phyloP scores from a whole-genome alignment of 2,797 vertebrate genomes.

The Crocodylus rhombifer region DNA sequence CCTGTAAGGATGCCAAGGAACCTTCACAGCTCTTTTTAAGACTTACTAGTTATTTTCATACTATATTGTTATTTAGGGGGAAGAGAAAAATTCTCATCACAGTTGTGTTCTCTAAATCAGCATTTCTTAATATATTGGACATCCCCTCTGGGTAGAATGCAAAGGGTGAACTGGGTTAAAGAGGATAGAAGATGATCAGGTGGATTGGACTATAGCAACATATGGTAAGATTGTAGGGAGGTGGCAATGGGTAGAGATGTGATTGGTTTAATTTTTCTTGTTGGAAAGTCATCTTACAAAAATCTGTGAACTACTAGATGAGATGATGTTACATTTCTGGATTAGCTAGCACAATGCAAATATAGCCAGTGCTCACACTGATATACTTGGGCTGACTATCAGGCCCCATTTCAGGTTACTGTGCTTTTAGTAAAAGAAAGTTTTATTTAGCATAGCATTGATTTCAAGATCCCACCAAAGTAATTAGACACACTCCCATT shows the following conservation, averaged over 20 bases:
- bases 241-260: neutral
- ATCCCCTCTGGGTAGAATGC: neutral
- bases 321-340: neutral
- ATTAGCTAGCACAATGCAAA: neutral
- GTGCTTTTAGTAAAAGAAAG: neutral
- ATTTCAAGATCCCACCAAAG: neutral
- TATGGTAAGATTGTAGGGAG: neutral
- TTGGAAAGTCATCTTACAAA: slow-evolving; percentile 2
- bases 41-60: neutral
- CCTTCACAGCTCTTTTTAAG: neutral
- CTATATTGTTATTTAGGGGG: neutral
- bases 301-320: neutral
- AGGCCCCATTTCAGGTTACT: neutral
- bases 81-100: neutral
- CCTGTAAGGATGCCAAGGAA: neutral
- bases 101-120: neutral
- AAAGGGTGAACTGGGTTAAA: neutral
- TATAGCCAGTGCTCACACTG: neutral
- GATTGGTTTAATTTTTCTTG: slow-evolving; percentile 35
- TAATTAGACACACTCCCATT: neutral
- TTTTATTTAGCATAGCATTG: neutral
- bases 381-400: neutral
- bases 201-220: neutral
- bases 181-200: neutral
- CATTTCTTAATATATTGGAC: neutral